phyloP scores from a whole-genome alignment of 2,888 invertebrate species.

The Coelogynopora nodosa region DNA sequence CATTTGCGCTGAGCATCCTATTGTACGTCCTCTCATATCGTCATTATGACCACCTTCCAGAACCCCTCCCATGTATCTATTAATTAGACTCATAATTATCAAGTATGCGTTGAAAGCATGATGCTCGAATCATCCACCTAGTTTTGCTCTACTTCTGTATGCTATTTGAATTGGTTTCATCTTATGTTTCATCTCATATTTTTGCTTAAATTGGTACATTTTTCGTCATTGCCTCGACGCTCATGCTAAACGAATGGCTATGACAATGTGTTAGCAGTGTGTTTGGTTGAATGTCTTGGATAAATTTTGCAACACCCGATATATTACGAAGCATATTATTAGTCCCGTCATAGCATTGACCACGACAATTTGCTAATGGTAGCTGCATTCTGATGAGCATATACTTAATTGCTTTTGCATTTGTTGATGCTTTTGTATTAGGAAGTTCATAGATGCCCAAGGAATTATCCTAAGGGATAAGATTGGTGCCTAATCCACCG shows the following conservation, averaged over 20 bases:
- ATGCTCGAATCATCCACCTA: background rate
- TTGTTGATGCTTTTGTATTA: background rate
- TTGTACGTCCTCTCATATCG: background rate
- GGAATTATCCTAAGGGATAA: no score
- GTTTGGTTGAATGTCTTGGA: background rate
- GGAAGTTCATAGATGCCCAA: background rate
- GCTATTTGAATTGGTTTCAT: background rate
- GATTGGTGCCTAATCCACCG: no score
- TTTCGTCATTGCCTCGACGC: no score
- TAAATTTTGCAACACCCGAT: background rate
- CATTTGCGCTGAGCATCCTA: constrained; percentile 18
- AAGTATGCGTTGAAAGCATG: background rate
- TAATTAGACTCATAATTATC: constrained; percentile 31
- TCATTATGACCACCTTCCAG: constrained; percentile 1
- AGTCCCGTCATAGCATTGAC: background rate
- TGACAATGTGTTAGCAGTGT: background rate
- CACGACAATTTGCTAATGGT: background rate
- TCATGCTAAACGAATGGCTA: no score
- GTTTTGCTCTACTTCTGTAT: constrained; percentile 6
- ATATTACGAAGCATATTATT: background rate
- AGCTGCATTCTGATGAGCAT: background rate
- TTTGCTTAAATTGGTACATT: no score
- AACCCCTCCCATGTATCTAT: background rate
- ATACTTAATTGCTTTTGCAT: background rate
- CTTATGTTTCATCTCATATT: background rate